Percentiles rank a stretch among this genome's conserved stretches.
These are phyloP conservation scores for Siniperca scherzeri DNA, from an alignment of 2,797 vertebrate species.

Conservation along the genomic window DNA sequence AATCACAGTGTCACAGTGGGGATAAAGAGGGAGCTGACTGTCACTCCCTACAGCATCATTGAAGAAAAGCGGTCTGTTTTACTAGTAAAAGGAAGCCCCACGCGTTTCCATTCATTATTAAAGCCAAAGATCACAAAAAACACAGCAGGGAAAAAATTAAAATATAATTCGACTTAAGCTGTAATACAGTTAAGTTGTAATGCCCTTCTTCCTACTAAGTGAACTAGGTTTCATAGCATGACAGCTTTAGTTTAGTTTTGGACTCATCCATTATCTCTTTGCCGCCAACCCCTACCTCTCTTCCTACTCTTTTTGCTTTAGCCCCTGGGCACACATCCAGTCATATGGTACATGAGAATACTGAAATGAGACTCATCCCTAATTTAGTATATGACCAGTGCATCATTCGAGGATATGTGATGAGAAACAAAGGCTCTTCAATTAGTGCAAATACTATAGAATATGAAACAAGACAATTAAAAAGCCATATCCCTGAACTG, in stretches of 20 bases:
- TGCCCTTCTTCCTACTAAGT: conserved; percentile 25
- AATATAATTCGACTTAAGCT: background rate
- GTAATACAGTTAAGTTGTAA: conserved; percentile 13
- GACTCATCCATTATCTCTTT: conserved; percentile 48
- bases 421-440: conserved; percentile 27
- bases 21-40: conserved; percentile 39
- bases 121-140: conserved; percentile 11
- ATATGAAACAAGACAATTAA: conserved; percentile 37
- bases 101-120: background rate
- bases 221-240: conserved; percentile 22
- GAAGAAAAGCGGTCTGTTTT: conserved; percentile 19
- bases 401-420: conserved; percentile 31
- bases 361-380: conserved; percentile 40
- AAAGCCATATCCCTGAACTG: conserved; percentile 25
- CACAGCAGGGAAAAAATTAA: background rate
- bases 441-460: conserved; percentile 35
- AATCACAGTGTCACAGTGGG: conserved; percentile 48
- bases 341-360: conserved; percentile 26
- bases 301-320: conserved; percentile 29
- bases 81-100: background rate
- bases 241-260: conserved; percentile 48
- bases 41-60: conserved; percentile 43
- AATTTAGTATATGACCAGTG: conserved; percentile 31
- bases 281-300: conserved; percentile 16
- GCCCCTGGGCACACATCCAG: conserved; percentile 40